Conservation (phyloP, 2,888 invertebrate genomes). For the Cylloceria caligata region DNA sequence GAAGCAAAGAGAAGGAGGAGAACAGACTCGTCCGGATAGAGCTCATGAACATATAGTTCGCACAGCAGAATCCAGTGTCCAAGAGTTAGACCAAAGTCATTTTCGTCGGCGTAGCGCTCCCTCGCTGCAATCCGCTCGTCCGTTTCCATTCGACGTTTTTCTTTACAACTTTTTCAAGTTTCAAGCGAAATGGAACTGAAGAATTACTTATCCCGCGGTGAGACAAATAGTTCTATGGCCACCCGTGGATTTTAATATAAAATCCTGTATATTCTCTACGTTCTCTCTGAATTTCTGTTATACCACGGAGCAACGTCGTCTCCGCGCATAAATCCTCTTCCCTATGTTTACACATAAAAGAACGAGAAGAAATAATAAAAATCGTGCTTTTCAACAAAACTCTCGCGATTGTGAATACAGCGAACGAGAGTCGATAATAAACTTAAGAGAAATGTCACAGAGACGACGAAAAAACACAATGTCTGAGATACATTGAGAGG, state of each 20-base stretch:
- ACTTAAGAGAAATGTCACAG: neutral
- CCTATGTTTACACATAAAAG: slow-evolving; percentile 18
- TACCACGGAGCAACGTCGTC: neutral
- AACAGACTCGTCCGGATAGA: slow-evolving; percentile 8
- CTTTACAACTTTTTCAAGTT: slow-evolving; percentile 60
- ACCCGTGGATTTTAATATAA: slow-evolving; percentile 71
- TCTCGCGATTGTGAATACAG: neutral
- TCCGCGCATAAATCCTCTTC: slow-evolving; percentile 7
- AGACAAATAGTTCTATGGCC: slow-evolving; percentile 15
- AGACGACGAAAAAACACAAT: neutral
- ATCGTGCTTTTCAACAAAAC: neutral
- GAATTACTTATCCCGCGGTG: slow-evolving; percentile 38
- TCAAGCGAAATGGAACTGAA: slow-evolving; percentile 43
- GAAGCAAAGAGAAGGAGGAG: slow-evolving; percentile 20
- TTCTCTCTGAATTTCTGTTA: neutral
- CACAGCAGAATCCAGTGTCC: slow-evolving; percentile 16
- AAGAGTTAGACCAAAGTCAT: slow-evolving; percentile 33
- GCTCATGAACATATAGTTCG: slow-evolving; percentile 9
- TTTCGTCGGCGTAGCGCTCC: slow-evolving; percentile 21
- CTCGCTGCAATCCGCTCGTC: neutral
- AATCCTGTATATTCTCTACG: slow-evolving; percentile 31
- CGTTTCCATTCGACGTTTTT: slow-evolving; percentile 46
- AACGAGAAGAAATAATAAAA: neutral
- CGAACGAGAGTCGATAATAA: slow-evolving; percentile 2
- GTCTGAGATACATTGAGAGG: neutral